Conservation (phyloP, 2,888 invertebrate genomes). For the Muschampia plurimacula region DNA sequence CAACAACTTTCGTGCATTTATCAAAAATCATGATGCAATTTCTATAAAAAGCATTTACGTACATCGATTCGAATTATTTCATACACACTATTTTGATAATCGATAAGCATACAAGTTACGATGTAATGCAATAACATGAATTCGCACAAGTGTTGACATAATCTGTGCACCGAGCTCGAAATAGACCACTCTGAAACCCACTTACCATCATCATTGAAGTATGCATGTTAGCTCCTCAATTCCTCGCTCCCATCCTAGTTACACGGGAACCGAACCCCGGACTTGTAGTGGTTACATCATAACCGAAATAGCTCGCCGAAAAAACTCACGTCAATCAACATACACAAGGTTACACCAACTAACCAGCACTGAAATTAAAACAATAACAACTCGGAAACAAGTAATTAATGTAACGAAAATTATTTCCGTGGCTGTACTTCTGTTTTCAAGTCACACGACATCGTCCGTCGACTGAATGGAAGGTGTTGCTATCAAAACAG, state of each 20-base stretch:
- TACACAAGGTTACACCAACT: slow-evolving; percentile 79
- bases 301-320: slow-evolving; percentile 75
- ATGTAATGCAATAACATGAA: slow-evolving; percentile 25
- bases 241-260: slow-evolving; percentile 54
- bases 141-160: slow-evolving; percentile 45
- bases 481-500: slow-evolving; percentile 67
- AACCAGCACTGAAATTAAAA: slow-evolving; percentile 61
- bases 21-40: background rate
- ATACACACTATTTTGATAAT: background rate
- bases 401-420: slow-evolving; percentile 42
- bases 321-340: slow-evolving; percentile 75
- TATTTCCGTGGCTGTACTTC: slow-evolving; percentile 39
- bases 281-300: slow-evolving; percentile 75
- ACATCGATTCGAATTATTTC: background rate
- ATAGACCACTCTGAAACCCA: slow-evolving; percentile 41
- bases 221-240: slow-evolving; percentile 70
- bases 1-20: too few relatives aligned
- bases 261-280: slow-evolving; percentile 72
- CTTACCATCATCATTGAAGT: slow-evolving; percentile 83
- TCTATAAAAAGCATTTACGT: background rate
- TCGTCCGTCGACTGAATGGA: slow-evolving; percentile 49
- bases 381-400: slow-evolving; percentile 46
- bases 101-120: slow-evolving; percentile 18
- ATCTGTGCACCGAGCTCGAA: slow-evolving; percentile 38
- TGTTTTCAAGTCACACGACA: slow-evolving; percentile 44